These are phyloP conservation scores for Eulacestoma nigropectus DNA, from an alignment of 2,113 vertebrate genomes.

Conservation along the genomic window DNA sequence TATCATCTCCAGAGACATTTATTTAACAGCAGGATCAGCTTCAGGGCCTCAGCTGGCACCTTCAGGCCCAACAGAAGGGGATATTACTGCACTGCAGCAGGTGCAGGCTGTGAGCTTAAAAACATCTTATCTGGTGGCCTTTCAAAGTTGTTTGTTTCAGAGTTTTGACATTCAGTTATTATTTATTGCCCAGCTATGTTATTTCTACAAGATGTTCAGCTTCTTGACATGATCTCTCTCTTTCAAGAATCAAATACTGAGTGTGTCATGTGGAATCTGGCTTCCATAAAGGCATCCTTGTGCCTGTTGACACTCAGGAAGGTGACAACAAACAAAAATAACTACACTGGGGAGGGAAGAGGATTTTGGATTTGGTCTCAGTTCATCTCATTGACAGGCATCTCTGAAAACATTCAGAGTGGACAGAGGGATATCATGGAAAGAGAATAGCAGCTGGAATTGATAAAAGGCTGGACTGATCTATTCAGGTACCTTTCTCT, in stretches of 20 bases:
- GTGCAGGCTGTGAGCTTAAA: constrained; percentile 21
- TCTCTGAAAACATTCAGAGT: not conserved
- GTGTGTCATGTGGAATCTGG: not conserved
- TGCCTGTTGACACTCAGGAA: not conserved
- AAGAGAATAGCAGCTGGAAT: not conserved
- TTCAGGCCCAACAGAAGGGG: constrained; percentile 3
- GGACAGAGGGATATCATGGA: not conserved
- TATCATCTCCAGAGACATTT: constrained; percentile 30
- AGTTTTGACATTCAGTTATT: constrained; percentile 36
- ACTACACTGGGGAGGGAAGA: not conserved
- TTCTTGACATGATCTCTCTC: not conserved
- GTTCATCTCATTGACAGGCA: not conserved
- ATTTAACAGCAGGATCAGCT: constrained; percentile 30
- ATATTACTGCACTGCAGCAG: constrained; percentile 21
- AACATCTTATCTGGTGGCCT: constrained; percentile 28
- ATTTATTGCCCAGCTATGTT: not conserved
- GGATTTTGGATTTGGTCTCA: not conserved
- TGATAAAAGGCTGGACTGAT: not conserved
- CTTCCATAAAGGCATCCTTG: not conserved
- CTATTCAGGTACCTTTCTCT: not conserved
- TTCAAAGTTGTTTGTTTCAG: constrained; percentile 26
- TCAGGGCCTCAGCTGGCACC: constrained; percentile 42
- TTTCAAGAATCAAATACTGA: not conserved
- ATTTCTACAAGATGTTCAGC: not conserved
- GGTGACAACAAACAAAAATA: not conserved